Evolutionary conservation across 2,888 invertebrate species (phyloP).

Genomic region (Chloroclystis v-ata): DNA sequence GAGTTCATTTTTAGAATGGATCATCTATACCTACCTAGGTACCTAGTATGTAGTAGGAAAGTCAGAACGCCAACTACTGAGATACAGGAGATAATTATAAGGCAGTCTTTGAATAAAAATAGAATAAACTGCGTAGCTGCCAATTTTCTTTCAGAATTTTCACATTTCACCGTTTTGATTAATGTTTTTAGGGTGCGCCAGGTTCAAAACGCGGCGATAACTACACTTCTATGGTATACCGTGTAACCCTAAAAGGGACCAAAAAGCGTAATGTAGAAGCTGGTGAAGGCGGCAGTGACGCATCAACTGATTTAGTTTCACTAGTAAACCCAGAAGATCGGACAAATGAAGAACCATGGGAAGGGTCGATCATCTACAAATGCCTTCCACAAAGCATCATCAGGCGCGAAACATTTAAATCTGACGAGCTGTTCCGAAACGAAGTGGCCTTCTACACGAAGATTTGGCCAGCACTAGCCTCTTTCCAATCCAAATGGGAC

Average conservation of each 20-base stretch:
- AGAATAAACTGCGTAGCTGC: too few relatives aligned
- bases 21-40: too few relatives aligned
- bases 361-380: constrained; percentile 83
- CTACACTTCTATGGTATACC: constrained; percentile 85
- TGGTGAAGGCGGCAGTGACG: constrained; percentile 17
- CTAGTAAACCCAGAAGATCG: constrained; percentile 40
- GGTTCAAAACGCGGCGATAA: constrained; percentile 87
- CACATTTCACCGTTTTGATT: too few relatives aligned
- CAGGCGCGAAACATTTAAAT: constrained; percentile 83
- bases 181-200: constrained; percentile 79
- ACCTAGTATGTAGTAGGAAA: too few relatives aligned
- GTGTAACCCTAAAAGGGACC: constrained; percentile 78
- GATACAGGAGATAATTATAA: too few relatives aligned
- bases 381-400: constrained; percentile 81
- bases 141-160: too few relatives aligned
- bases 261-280: constrained; percentile 31
- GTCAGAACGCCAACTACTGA: too few relatives aligned
- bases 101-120: too few relatives aligned
- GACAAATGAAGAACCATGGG: constrained; percentile 77
- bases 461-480: constrained; percentile 81
- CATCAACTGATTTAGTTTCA: neutral
- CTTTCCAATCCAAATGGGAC: constrained; percentile 74
- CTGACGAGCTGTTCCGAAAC: constrained; percentile 83
- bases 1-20: too few relatives aligned
- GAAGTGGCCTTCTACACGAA: constrained; percentile 85